Evolutionary conservation across 30 jellyfish, hydroid and myxozoan species (phyloP).

Genomic region (Phacellophora camtschatica): DNA sequence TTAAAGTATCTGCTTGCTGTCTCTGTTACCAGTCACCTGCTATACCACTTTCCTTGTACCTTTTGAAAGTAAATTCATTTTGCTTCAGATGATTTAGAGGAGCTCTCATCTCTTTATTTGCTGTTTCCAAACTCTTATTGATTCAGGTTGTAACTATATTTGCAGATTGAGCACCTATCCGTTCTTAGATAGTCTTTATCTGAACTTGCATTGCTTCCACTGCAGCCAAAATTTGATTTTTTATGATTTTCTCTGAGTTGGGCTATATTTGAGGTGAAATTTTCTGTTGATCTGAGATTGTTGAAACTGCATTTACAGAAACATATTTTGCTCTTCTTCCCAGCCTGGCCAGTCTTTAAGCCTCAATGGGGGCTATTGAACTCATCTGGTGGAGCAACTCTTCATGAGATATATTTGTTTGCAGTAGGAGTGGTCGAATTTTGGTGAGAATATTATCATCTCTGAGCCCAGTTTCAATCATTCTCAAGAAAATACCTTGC

Average conservation of each 20-base stretch:
- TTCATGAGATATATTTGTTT: conserved; percentile 5
- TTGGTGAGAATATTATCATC: conserved; percentile 11
- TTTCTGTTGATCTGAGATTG: neutral
- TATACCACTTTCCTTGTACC: conserved; percentile 9
- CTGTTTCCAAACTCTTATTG: neutral
- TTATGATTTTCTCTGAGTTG: neutral
- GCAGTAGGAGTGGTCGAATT: neutral
- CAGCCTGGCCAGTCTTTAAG: conserved; percentile 6
- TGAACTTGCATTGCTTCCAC: conserved; percentile 18
- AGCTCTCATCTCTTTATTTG: neutral
- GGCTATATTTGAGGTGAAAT: neutral
- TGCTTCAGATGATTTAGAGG: neutral
- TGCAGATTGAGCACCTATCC: neutral
- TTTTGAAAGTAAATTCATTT: too few relatives aligned
- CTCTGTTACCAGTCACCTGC: neutral
- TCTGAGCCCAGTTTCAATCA: neutral
- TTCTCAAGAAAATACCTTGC: neutral
- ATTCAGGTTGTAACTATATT: neutral
- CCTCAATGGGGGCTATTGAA: conserved; percentile 5
- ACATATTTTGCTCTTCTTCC: neutral
- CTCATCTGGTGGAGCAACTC: conserved; percentile 13
- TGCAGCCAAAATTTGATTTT: conserved; percentile 9
- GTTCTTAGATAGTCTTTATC: neutral
- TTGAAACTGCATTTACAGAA: neutral
- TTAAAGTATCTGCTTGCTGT: conserved; percentile 1